These are phyloP conservation scores for Blomia tropicalis DNA, from an alignment of 2,888 invertebrate species.

Conservation along the genomic window DNA sequence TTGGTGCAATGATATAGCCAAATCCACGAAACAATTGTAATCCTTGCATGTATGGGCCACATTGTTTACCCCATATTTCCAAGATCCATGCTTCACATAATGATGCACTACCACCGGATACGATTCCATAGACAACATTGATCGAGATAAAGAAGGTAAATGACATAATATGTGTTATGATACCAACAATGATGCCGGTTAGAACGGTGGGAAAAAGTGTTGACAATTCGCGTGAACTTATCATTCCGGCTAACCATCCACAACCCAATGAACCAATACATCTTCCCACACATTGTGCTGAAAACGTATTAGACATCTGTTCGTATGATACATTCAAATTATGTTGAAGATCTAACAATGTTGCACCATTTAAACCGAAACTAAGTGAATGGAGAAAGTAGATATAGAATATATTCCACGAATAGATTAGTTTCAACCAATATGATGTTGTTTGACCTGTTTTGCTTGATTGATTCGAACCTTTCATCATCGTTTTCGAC, in stretches of 20 bases:
- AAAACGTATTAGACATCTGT: conserved; percentile 14
- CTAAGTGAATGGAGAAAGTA: conserved; percentile 6
- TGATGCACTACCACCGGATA: conserved; percentile 9
- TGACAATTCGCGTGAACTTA: conserved; percentile 6
- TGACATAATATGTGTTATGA: not conserved
- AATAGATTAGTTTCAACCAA: not conserved
- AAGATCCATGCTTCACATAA: conserved; percentile 18
- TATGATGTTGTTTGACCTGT: too few relatives aligned
- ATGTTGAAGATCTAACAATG: conserved; percentile 10
- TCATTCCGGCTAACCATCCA: not conserved
- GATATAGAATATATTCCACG: not conserved
- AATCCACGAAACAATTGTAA: conserved; percentile 20
- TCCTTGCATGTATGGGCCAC: conserved; percentile 19
- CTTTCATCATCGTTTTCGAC: too few relatives aligned
- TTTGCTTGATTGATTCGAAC: too few relatives aligned
- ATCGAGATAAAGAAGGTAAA: too few relatives aligned
- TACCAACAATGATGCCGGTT: not conserved
- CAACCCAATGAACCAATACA: conserved; percentile 11
- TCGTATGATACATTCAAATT: conserved; percentile 8
- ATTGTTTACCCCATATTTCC: conserved; percentile 13
- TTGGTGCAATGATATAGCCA: conserved; percentile 19
- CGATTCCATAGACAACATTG: not conserved
- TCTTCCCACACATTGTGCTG: conserved; percentile 1
- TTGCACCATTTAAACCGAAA: conserved; percentile 17
- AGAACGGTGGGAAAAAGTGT: not conserved